These are phyloP conservation scores for Eulithis testata DNA, from an alignment of 2,888 invertebrate species.

Conservation along the genomic window DNA sequence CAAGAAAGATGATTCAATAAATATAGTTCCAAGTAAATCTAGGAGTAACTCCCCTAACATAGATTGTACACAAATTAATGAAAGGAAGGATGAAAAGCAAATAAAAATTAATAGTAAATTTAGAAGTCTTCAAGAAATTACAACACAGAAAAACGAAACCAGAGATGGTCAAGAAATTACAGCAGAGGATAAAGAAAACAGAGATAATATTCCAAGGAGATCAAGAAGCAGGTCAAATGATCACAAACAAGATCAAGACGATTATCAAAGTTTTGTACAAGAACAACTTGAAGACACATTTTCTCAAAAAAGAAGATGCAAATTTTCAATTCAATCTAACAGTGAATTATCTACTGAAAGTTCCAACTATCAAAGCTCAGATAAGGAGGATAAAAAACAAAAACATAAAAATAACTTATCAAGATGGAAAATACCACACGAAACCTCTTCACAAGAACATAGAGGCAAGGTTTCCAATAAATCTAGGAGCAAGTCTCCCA, in stretches of 20 bases:
- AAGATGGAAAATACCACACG: slow-evolving; percentile 9
- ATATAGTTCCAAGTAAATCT: slow-evolving; percentile 10
- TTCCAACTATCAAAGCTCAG: neutral
- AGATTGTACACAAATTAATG: neutral
- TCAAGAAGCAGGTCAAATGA: slow-evolving; percentile 8
- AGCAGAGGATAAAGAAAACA: slow-evolving; percentile 4
- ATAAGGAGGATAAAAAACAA: neutral
- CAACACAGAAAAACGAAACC: slow-evolving; percentile 1
- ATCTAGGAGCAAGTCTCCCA: slow-evolving; percentile 21
- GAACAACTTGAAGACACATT: slow-evolving; percentile 4
- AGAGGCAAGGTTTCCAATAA: slow-evolving; percentile 21
- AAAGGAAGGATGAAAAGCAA: neutral
- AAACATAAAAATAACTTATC: neutral
- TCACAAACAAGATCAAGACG: slow-evolving; percentile 1
- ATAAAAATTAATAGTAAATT: neutral
- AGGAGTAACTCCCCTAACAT: slow-evolving; percentile 8
- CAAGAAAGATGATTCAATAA: neutral
- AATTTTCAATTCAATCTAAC: slow-evolving; percentile 1
- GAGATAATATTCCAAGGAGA: neutral
- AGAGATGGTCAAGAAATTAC: neutral
- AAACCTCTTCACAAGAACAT: slow-evolving; percentile 19
- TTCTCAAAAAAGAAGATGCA: slow-evolving; percentile 4
- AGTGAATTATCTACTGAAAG: slow-evolving; percentile 4
- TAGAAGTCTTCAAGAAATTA: neutral
- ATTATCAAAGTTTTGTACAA: slow-evolving; percentile 4